These are phyloP conservation scores for Boulengeromyrus knoepffleri DNA, from an alignment of 2,113 vertebrate genomes.

Conservation along the genomic window DNA sequence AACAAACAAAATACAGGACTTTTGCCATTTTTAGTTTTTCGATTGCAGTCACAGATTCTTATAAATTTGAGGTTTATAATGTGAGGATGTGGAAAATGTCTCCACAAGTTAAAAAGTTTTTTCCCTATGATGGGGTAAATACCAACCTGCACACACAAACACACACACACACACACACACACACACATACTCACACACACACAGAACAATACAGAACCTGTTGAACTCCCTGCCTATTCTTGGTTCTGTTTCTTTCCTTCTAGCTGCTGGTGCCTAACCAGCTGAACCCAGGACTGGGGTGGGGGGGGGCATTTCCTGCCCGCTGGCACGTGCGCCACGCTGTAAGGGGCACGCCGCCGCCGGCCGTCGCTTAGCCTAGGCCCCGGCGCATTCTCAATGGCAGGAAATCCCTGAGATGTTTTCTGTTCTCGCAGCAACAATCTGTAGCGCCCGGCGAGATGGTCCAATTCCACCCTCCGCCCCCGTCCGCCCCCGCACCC, in stretches of 20 bases:
- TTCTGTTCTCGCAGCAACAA: constrained; percentile 16
- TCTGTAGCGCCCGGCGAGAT: constrained; percentile 7
- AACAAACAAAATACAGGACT: background rate
- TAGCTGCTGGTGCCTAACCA: background rate
- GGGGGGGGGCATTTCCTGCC: background rate
- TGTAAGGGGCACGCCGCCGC: background rate
- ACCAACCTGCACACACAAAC: too few relatives aligned
- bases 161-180: too few relatives aligned
- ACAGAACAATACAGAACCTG: background rate
- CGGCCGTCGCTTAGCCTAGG: background rate
- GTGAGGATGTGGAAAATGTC: background rate
- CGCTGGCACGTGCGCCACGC: background rate
- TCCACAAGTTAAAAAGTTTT: background rate
- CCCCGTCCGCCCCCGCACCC: background rate
- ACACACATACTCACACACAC: background rate
- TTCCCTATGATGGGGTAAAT: background rate
- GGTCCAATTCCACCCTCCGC: background rate
- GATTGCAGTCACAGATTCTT: background rate
- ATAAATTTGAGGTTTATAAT: background rate
- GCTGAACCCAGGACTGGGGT: background rate
- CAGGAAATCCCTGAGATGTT: constrained; percentile 29
- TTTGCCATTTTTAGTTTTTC: background rate
- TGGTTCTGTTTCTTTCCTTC: background rate
- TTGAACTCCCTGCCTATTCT: background rate
- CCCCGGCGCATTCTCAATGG: constrained; percentile 6